A percentile compares a stretch with the other conserved stretches of the same genome.
Conservation (phyloP, 2,888 invertebrate genomes). For the Cephonodes hylas region DNA sequence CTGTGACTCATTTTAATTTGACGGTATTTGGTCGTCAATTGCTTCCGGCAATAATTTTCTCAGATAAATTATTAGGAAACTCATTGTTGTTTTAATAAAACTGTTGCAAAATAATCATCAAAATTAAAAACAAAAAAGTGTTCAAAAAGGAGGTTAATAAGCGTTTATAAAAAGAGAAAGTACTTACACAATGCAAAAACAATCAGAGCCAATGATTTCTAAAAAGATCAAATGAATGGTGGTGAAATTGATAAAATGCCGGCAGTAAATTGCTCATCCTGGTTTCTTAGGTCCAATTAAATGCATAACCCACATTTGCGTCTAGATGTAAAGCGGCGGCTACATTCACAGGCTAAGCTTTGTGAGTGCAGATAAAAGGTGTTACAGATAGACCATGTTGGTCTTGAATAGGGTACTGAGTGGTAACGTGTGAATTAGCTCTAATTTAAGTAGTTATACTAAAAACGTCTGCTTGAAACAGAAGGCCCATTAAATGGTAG, state of each 20-base stretch:
- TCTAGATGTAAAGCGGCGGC: conserved; percentile 9
- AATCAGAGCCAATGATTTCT: not conserved
- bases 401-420: not conserved
- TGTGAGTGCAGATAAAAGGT: not conserved
- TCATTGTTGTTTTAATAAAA: not conserved
- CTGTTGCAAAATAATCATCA: not conserved
- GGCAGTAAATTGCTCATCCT: conserved; percentile 13
- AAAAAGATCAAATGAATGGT: conserved; percentile 9
- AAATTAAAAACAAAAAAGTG: not conserved
- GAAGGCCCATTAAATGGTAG: no score
- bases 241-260: conserved; percentile 12
- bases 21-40: not conserved
- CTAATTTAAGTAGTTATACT: not conserved
- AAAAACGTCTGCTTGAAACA: no score
- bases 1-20: not conserved
- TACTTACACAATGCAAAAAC: not conserved
- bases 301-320: conserved; percentile 14
- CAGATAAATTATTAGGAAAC: not conserved
- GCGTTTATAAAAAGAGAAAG: conserved; percentile 8
- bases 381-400: not conserved
- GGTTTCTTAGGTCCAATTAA: conserved; percentile 16
- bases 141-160: not conserved
- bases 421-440: not conserved
- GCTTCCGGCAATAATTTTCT: not conserved
- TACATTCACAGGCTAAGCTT: conserved; percentile 16